A percentile compares a stretch with the other conserved stretches of the same genome.
Evolutionary conservation across 1,140 invertebrate species (phyloP).

Genomic region (Drosophila ercepeae): DNA sequence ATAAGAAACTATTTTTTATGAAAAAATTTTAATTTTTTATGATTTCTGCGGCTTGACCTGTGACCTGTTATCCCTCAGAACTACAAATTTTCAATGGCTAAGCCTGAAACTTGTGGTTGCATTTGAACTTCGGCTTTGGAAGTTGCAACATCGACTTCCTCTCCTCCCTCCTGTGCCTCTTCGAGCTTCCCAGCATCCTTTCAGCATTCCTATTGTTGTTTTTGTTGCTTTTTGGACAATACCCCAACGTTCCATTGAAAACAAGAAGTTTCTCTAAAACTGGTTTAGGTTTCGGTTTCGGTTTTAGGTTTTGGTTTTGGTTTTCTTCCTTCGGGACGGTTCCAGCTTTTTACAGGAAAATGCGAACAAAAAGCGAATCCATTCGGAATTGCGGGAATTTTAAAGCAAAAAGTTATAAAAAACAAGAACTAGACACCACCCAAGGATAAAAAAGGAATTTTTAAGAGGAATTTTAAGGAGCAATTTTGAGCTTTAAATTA

Average conservation of each 20-base stretch:
- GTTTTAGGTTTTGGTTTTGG: constrained; percentile 9
- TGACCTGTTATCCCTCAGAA: background rate
- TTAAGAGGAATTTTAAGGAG: no score
- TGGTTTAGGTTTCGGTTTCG: constrained; percentile 58
- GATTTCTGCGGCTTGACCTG: constrained; percentile 3
- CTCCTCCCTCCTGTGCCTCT: constrained; percentile 26
- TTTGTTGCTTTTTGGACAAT: constrained; percentile 57
- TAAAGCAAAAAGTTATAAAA: constrained; percentile 20
- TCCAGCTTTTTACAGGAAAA: constrained; percentile 70
- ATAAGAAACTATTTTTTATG: background rate
- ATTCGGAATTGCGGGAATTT: constrained; percentile 47
- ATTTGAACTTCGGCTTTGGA: constrained; percentile 21
- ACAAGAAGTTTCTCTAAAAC: constrained; percentile 56
- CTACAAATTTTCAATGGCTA: background rate
- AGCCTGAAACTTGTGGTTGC: constrained; percentile 18
- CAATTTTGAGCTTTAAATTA: no score
- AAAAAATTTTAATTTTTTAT: no score
- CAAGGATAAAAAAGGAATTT: constrained; percentile 6
- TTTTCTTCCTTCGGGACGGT: constrained; percentile 38
- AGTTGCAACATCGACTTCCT: constrained; percentile 21
- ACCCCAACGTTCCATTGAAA: constrained; percentile 69
- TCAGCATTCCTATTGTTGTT: constrained; percentile 55
- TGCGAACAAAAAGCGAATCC: constrained; percentile 59
- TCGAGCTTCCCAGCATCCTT: constrained; percentile 52
- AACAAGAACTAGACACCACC: constrained; percentile 13